Evolutionary conservation across 2,888 invertebrate genomes (phyloP), one percentile per base, ranked within the genome.

Genomic region (Halictus ligatus): DNA sequence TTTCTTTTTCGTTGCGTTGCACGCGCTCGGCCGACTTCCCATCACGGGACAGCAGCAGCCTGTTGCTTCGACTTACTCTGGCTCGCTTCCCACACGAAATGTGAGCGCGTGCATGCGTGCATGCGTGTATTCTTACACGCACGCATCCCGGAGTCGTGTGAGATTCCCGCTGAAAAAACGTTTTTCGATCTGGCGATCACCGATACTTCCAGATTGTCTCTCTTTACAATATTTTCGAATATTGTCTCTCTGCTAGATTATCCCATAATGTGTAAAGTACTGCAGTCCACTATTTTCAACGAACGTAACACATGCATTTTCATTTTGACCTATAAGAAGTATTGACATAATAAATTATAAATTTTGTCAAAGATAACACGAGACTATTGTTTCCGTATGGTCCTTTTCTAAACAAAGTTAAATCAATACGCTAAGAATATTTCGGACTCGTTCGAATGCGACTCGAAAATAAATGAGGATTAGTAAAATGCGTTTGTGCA

Each of bases 31-130:
- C 87, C 83, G 90, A 89, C 89, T 92, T 90, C 90, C 90, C 90
- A 91, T 81, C 88, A 83, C 82, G 75, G 84, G 86, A 79, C 88
- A 87, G 75, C 64, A 40, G 86, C 93, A 92, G 92, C 92, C 93
- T 93, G 93, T 93, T 92, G 92, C 92, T 92, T 89, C 88, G 88
- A 80, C 90, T 84, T 85, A 80, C 90, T 84, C 87, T 87, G 87
- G 89, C 91, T 92, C 88, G 89, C 90, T 93, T 93, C 93, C 92
- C 93, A 93, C 92, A 92, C 90, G 86, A 90, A 84, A 85, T 83
- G 86, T 78, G 81, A 78, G 60, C 90, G 89, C 89, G 85, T 88
- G 85, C 89, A 86, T 88, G 85, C 86, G 43, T 88, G 85, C 89
- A 85, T 88, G 84, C 86, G 43, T 88, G 85, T 88, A 48, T 78